A percentile compares a stretch with the other conserved stretches of the same genome.
These are phyloP conservation scores for Sebastiscus tertius DNA, from an alignment of 2,797 vertebrate genomes.

Conservation along the genomic window DNA sequence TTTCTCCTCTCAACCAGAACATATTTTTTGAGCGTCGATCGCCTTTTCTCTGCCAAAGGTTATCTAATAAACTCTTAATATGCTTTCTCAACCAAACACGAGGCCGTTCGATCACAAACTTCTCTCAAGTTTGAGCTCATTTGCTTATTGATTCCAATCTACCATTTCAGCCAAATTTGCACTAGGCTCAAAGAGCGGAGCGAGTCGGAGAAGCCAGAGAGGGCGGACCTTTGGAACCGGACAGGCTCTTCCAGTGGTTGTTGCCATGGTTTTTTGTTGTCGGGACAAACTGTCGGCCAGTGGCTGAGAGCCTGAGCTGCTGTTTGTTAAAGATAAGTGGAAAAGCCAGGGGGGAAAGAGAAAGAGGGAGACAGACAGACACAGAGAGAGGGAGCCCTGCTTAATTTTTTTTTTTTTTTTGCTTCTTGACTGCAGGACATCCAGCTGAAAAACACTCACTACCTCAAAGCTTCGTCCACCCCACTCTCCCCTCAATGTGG, in stretches of 20 bases:
- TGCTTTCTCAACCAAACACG: neutral
- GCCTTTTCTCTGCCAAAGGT: slow-evolving; percentile 18
- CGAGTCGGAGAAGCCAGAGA: slow-evolving; percentile 34
- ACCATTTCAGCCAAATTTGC: slow-evolving; percentile 22
- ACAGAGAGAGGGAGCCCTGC: slow-evolving; percentile 51
- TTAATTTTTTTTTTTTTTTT: slow-evolving; percentile 23
- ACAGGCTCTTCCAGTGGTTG: slow-evolving; percentile 65
- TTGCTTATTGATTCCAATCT: slow-evolving; percentile 52
- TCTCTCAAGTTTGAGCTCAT: slow-evolving; percentile 23
- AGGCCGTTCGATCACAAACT: neutral
- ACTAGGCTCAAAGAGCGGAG: slow-evolving; percentile 29
- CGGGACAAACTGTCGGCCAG: slow-evolving; percentile 77
- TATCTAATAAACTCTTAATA: slow-evolving; percentile 25
- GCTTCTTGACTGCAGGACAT: slow-evolving; percentile 63
- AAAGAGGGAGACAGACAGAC: slow-evolving; percentile 37
- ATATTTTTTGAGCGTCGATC: neutral
- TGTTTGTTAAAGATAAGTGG: slow-evolving; percentile 84
- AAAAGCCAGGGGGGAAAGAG: slow-evolving; percentile 69
- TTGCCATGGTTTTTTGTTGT: slow-evolving; percentile 78
- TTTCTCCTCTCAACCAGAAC: slow-evolving; percentile 23
- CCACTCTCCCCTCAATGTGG: slow-evolving; percentile 39
- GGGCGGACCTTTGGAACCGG: slow-evolving; percentile 66
- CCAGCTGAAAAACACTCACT: slow-evolving; percentile 54
- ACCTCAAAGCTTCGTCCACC: slow-evolving; percentile 56
- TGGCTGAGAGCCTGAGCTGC: slow-evolving; percentile 77